These are phyloP conservation scores for Zeugodacus cucurbitae DNA, from an alignment of 1,140 invertebrate species.

Conservation along the genomic window DNA sequence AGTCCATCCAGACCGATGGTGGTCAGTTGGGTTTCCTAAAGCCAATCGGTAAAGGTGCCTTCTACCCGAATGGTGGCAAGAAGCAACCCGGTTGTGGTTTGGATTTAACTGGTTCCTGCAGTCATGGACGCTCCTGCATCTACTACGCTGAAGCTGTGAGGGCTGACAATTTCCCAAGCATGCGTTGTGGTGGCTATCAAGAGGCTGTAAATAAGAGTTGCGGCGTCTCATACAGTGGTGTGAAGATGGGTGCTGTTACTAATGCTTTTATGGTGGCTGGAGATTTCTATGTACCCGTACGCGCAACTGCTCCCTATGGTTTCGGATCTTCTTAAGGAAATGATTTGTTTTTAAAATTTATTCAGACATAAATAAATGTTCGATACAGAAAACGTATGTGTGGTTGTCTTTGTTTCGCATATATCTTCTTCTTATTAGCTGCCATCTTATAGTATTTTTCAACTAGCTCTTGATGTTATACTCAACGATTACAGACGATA, in stretches of 20 bases:
- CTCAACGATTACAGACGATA: too few relatives aligned
- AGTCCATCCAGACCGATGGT: slow-evolving; percentile 79
- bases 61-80: slow-evolving; percentile 69
- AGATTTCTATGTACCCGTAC: slow-evolving; percentile 55
- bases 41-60: slow-evolving; percentile 68
- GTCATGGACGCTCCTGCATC: slow-evolving; percentile 67
- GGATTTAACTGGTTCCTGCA: slow-evolving; percentile 56
- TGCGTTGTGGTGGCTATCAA: slow-evolving; percentile 53
- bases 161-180: slow-evolving; percentile 50
- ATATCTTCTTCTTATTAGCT: not conserved
- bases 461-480: too few relatives aligned
- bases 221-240: slow-evolving; percentile 50
- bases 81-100: slow-evolving; percentile 68
- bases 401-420: not conserved
- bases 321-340: not conserved
- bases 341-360: not conserved
- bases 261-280: slow-evolving; percentile 62
- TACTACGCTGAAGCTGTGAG: slow-evolving; percentile 69
- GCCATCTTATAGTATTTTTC: too few relatives aligned
- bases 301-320: slow-evolving; percentile 59
- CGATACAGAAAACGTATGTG: not conserved
- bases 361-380: not conserved
- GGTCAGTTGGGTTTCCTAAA: slow-evolving; percentile 69
- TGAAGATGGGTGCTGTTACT: slow-evolving; percentile 64
- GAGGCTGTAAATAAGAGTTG: slow-evolving; percentile 51